Evolutionary conservation across 2,797 vertebrate genomes (phyloP).

Genomic region (Chaetodon trifasciatus): DNA sequence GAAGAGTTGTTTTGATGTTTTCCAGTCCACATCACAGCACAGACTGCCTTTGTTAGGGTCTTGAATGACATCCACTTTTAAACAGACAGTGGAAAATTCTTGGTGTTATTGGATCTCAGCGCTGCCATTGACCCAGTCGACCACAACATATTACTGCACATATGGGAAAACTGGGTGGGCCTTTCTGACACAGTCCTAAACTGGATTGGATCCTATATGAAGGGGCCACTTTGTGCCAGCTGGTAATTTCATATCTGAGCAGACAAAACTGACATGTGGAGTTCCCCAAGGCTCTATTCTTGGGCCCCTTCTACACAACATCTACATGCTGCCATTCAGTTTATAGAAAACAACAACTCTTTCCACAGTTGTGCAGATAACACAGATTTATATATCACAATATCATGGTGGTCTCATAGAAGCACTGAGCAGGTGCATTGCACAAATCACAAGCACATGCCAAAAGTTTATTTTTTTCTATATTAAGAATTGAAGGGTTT

Average conservation of each 20-base stretch:
- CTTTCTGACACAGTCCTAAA: background rate
- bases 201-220: background rate
- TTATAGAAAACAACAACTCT: background rate
- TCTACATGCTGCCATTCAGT: background rate
- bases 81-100: background rate
- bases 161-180: background rate
- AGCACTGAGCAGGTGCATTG: background rate
- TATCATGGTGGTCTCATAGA: background rate
- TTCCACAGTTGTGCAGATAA: background rate
- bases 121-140: background rate
- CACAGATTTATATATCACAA: background rate
- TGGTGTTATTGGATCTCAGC: background rate
- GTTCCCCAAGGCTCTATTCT: background rate
- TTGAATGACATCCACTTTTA: slow-evolving; percentile 3
- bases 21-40: background rate
- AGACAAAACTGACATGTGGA: background rate
- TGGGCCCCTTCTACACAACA: background rate
- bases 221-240: background rate
- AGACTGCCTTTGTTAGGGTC: background rate
- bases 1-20: background rate
- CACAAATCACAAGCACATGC: background rate
- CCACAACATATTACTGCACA: background rate
- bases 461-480: too few species aligned
- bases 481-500: background rate
- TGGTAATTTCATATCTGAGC: background rate